Evolutionary conservation across 2,797 vertebrate species (phyloP).

Genomic region (Anomalospiza imberbis): DNA sequence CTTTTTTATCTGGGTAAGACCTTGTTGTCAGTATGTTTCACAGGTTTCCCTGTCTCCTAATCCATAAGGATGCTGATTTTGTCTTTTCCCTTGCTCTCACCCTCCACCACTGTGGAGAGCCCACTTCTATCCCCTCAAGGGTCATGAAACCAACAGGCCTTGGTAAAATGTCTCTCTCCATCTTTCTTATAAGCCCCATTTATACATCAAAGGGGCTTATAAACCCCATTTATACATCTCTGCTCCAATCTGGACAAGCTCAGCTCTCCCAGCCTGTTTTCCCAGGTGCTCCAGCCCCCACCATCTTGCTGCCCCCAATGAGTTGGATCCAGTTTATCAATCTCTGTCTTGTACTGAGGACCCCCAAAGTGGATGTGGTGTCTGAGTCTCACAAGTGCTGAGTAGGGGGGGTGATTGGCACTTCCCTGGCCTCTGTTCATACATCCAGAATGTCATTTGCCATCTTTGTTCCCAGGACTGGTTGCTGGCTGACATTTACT

Average conservation of each 20-base stretch:
- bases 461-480: neutral
- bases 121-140: neutral
- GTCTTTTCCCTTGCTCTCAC: neutral
- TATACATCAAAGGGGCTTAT: too few relatives aligned
- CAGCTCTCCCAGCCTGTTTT: neutral
- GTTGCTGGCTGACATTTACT: neutral
- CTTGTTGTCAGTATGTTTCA: neutral
- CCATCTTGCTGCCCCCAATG: neutral
- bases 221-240: too few relatives aligned
- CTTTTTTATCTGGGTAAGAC: neutral
- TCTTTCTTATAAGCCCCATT: too few relatives aligned
- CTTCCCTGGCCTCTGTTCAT: neutral
- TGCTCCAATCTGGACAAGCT: neutral
- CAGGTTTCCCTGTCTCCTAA: neutral
- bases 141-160: neutral
- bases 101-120: fast-evolving
- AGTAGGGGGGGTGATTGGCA: neutral
- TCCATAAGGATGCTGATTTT: neutral
- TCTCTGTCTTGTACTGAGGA: neutral
- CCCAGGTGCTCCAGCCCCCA: neutral
- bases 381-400: neutral
- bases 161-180: too few relatives aligned
- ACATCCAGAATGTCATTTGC: neutral
- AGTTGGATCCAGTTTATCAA: neutral
- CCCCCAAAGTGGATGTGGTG: neutral